Evolutionary conservation across 2,113 vertebrate genomes (phyloP).

Genomic region (Cavia aperea): DNA sequence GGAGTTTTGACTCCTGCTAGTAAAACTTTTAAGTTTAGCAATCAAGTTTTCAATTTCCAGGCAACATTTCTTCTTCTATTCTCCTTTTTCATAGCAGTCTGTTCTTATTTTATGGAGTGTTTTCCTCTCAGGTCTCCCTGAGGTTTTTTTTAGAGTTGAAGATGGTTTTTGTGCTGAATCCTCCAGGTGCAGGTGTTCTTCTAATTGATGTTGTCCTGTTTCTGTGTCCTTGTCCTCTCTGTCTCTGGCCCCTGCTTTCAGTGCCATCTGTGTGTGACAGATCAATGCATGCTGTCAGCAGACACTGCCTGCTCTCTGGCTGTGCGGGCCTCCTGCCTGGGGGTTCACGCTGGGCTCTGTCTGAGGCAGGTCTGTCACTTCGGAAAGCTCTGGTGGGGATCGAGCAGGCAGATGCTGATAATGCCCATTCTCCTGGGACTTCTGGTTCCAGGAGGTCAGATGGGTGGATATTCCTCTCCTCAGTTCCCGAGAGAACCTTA

Average conservation of each 20-base stretch:
- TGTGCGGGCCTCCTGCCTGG: neutral
- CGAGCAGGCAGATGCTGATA: neutral
- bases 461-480: neutral
- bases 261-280: neutral
- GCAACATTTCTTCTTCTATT: neutral
- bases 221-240: neutral
- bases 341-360: neutral
- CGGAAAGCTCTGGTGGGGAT: neutral
- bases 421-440: neutral
- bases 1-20: neutral
- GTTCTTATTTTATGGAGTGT: neutral
- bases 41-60: neutral
- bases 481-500: neutral
- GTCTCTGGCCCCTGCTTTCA: neutral
- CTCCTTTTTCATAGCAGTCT: neutral
- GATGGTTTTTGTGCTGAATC: neutral
- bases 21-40: neutral
- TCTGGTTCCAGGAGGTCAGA: neutral
- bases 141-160: neutral
- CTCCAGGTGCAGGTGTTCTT: neutral
- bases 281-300: neutral
- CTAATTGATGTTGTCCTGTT: neutral
- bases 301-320: neutral
- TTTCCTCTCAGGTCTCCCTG: neutral
- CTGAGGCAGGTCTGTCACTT: neutral